phyloP scores from a whole-genome alignment of 2,113 vertebrate genomes.

The Hemichromis elongatus region DNA sequence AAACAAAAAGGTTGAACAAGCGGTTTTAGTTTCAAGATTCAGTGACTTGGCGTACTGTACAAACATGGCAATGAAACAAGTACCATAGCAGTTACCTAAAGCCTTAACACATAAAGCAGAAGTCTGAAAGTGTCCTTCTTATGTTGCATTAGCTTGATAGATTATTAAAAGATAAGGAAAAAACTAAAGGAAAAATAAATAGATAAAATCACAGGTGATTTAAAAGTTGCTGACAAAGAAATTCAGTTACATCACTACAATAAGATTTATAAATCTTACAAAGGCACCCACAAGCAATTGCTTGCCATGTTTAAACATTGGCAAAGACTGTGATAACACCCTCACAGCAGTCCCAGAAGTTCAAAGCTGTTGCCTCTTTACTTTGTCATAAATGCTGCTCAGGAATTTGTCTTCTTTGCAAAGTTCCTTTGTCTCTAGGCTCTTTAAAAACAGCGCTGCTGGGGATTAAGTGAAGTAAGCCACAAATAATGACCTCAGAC shows the following conservation, averaged over 20 bases:
- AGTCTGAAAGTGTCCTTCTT: not conserved
- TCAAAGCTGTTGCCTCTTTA: slow-evolving; percentile 36
- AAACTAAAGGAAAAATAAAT: not conserved
- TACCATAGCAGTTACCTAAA: not conserved
- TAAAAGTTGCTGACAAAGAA: not conserved
- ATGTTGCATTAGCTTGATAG: not conserved
- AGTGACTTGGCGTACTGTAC: not conserved
- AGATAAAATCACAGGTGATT: not conserved
- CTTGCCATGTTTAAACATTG: slow-evolving; percentile 39
- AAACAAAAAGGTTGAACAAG: not conserved
- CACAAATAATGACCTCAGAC: slow-evolving; percentile 21
- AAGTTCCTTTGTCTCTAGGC: not conserved
- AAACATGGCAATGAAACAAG: not conserved
- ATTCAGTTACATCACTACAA: slow-evolving; percentile 10
- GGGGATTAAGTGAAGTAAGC: not conserved
- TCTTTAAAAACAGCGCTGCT: slow-evolving; percentile 11
- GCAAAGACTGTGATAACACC: slow-evolving; percentile 37
- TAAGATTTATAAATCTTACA: slow-evolving; percentile 34
- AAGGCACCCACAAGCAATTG: slow-evolving; percentile 26
- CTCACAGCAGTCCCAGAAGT: slow-evolving; percentile 39
- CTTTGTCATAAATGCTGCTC: slow-evolving; percentile 32
- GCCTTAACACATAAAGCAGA: not conserved
- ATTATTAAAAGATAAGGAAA: not conserved
- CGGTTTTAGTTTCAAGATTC: not conserved
- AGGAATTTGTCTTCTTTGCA: slow-evolving; percentile 25